These are phyloP conservation scores for Mirounga angustirostris DNA, from an alignment of 2,113 vertebrate species.

Conservation along the genomic window DNA sequence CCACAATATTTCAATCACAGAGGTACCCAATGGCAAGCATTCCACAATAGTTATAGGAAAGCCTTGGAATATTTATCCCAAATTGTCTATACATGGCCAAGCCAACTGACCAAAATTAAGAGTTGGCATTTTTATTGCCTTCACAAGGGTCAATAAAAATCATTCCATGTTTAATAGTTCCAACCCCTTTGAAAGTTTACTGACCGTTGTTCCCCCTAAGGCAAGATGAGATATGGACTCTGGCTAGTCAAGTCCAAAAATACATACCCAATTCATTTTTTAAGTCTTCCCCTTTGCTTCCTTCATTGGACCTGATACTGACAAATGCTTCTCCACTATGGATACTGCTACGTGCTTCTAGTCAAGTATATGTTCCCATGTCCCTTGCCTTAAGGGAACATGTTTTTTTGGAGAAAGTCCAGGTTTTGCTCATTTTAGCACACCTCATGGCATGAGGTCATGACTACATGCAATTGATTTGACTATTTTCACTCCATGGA, in stretches of 20 bases:
- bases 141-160: slow-evolving; percentile 7
- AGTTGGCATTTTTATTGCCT: slow-evolving; percentile 31
- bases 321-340: neutral
- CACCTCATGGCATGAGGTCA: neutral
- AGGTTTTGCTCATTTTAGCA: slow-evolving; percentile 15
- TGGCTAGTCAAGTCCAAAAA: neutral
- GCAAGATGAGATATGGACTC: neutral
- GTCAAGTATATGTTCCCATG: neutral
- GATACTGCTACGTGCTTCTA: neutral
- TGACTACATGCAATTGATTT: neutral
- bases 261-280: neutral
- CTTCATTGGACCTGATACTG: neutral
- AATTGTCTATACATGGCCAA: neutral
- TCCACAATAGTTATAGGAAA: neutral
- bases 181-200: neutral
- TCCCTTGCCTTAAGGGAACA: neutral
- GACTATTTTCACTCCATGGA: neutral
- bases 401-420: slow-evolving; percentile 11
- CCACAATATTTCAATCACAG: neutral
- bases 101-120: neutral
- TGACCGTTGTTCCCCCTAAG: neutral
- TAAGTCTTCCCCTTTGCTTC: neutral
- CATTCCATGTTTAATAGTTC: neutral
- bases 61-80: neutral
- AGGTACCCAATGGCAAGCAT: neutral